phyloP scores from a whole-genome alignment of 1,140 invertebrate species.

The Drosophila chauvacae region DNA sequence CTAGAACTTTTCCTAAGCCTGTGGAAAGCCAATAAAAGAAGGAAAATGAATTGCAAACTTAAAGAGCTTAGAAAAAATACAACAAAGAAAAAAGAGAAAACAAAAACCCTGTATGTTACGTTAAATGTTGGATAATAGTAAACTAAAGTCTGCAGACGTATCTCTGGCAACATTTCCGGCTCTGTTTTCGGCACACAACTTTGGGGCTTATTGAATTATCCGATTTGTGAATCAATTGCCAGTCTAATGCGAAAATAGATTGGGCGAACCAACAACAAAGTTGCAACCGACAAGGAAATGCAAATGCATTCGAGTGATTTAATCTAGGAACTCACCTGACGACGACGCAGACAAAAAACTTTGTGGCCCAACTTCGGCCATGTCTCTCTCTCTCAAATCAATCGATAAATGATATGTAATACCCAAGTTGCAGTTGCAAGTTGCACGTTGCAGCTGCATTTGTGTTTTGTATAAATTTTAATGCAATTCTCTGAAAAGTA shows the following conservation, averaged over 20 bases:
- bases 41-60: slow-evolving; percentile 39
- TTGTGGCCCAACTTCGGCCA: slow-evolving; percentile 50
- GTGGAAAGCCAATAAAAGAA: slow-evolving; percentile 29
- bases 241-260: slow-evolving; percentile 69
- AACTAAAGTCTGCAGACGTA: slow-evolving; percentile 10
- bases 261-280: slow-evolving; percentile 13
- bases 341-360: slow-evolving; percentile 40
- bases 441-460: slow-evolving; percentile 23
- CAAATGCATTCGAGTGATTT: slow-evolving; percentile 72
- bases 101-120: slow-evolving; percentile 1
- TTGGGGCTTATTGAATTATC: slow-evolving; percentile 73
- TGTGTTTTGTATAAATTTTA: slow-evolving; percentile 70
- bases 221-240: slow-evolving; percentile 74
- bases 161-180: not conserved
- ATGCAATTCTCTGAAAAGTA: slow-evolving; percentile 13
- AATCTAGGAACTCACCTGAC: slow-evolving; percentile 58
- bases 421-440: slow-evolving; percentile 43
- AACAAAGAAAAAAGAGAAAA: not conserved
- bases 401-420: slow-evolving; percentile 82
- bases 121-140: slow-evolving; percentile 10
- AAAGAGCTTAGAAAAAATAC: slow-evolving; percentile 12
- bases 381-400: slow-evolving; percentile 53
- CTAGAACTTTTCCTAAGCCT: slow-evolving; percentile 10
- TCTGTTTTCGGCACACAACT: slow-evolving; percentile 16
- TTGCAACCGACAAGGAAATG: slow-evolving; percentile 38